Percentiles rank a stretch among this genome's conserved stretches.
Evolutionary conservation across 1,140 invertebrate genomes (phyloP).

Genomic region (Rhagoletis zephyria): DNA sequence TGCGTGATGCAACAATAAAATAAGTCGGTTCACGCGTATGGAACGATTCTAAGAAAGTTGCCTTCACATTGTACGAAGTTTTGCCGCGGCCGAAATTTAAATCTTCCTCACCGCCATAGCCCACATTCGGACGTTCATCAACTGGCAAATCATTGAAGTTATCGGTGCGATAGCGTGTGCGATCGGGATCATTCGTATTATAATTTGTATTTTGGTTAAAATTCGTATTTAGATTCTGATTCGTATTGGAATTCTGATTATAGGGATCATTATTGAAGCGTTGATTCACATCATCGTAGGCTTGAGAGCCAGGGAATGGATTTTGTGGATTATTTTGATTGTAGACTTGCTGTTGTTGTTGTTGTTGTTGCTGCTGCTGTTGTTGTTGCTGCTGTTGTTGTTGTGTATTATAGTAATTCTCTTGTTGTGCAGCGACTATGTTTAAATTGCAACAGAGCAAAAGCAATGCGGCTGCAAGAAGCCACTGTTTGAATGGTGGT

Average conservation of each 20-base stretch:
- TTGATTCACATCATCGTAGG: conserved; percentile 18
- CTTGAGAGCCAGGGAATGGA: conserved; percentile 14
- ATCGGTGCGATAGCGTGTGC: conserved; percentile 61
- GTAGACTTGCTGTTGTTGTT: conserved; percentile 20
- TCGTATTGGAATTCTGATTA: conserved; percentile 45
- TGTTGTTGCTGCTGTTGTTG: conserved; percentile 13
- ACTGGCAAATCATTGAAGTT: conserved; percentile 63
- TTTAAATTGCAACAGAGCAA: background rate
- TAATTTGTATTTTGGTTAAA: conserved; percentile 49
- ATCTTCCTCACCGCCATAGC: conserved; percentile 60
- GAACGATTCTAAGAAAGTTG: conserved; percentile 65
- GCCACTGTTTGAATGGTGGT: background rate
- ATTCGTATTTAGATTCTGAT: conserved; percentile 48
- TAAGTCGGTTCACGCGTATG: conserved; percentile 77
- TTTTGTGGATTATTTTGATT: conserved; percentile 51
- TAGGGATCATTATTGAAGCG: conserved; percentile 51
- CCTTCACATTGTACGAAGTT: conserved; percentile 66
- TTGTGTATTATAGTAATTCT: conserved; percentile 52
- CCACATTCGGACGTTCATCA: conserved; percentile 59
- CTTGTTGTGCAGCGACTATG: conserved; percentile 52
- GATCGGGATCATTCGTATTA: conserved; percentile 54
- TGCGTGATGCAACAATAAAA: conserved; percentile 88
- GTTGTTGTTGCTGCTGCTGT: conserved; percentile 53
- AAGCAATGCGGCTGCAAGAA: background rate
- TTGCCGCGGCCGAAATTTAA: conserved; percentile 65